Evolutionary conservation across 2,797 vertebrate species (phyloP).

Genomic region (Cetoscarus ocellatus): DNA sequence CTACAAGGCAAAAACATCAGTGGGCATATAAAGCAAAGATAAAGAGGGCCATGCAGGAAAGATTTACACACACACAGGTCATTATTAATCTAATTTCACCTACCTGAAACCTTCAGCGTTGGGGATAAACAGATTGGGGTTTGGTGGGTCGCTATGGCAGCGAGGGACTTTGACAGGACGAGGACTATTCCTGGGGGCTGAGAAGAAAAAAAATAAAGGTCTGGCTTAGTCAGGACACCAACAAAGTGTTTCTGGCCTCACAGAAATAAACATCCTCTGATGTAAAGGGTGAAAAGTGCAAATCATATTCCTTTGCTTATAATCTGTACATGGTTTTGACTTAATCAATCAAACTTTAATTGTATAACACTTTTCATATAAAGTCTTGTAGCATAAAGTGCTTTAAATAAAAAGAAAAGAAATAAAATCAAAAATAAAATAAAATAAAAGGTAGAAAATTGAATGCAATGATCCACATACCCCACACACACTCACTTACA

Average conservation of each 20-base stretch:
- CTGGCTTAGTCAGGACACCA: slow-evolving; percentile 2
- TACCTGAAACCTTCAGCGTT: slow-evolving; percentile 97
- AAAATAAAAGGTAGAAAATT: too few relatives aligned
- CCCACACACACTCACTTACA: too few relatives aligned
- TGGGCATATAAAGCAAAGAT: slow-evolving; percentile 27
- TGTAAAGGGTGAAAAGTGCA: neutral
- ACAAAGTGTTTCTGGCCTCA: neutral
- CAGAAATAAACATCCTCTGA: neutral
- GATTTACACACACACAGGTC: slow-evolving; percentile 1
- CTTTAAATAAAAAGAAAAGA: too few relatives aligned
- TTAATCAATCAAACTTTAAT: too few relatives aligned
- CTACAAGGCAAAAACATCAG: slow-evolving; percentile 25
- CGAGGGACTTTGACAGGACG: slow-evolving; percentile 97
- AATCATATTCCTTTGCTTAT: neutral
- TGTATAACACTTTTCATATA: too few relatives aligned
- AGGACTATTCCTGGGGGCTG: slow-evolving; percentile 95
- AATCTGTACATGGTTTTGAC: too few relatives aligned
- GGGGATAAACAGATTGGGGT: slow-evolving; percentile 95
- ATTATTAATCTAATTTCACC: neutral
- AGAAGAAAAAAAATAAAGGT: slow-evolving; percentile 27
- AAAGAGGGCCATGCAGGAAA: slow-evolving; percentile 59
- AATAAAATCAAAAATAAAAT: too few relatives aligned
- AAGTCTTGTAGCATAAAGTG: too few relatives aligned
- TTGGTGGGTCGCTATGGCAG: slow-evolving; percentile 98
- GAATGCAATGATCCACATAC: too few relatives aligned